These are phyloP conservation scores for Exocentrus adspersus DNA, from an alignment of 2,888 invertebrate species.

Conservation along the genomic window DNA sequence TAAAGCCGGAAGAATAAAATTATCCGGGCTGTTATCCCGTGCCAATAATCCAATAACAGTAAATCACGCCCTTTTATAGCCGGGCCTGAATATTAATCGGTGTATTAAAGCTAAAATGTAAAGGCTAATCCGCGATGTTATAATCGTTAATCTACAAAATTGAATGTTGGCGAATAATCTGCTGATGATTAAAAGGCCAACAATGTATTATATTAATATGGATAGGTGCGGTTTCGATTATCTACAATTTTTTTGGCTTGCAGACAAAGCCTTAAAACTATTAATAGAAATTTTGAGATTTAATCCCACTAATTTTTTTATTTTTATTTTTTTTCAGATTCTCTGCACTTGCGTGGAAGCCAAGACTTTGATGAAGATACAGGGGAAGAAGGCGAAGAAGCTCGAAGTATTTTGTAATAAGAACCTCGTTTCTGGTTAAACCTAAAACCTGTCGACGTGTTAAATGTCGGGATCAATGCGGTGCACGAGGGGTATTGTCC, in stretches of 20 bases:
- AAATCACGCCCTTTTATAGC: not conserved
- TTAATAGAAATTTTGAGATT: too few relatives aligned
- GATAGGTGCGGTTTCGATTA: too few relatives aligned
- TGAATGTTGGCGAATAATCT: not conserved
- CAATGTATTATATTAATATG: not conserved
- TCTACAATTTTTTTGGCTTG: too few relatives aligned
- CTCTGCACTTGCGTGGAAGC: too few relatives aligned
- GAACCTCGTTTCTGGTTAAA: not conserved
- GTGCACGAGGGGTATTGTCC: not conserved
- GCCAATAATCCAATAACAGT: conserved; percentile 18
- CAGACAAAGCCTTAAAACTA: too few relatives aligned
- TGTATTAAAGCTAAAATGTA: conserved; percentile 2
- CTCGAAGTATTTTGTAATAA: not conserved
- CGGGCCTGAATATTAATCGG: conserved; percentile 4
- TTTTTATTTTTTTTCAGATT: too few relatives aligned
- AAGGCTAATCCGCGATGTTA: not conserved
- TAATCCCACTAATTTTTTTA: too few relatives aligned
- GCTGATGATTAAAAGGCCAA: not conserved
- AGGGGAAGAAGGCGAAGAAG: too few relatives aligned
- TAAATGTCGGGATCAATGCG: not conserved
- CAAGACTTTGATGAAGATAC: too few relatives aligned
- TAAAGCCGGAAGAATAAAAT: conserved; percentile 20
- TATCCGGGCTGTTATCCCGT: conserved; percentile 4
- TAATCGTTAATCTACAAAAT: not conserved
- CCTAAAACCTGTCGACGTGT: not conserved